A percentile compares a stretch with the other conserved stretches of the same genome.
Evolutionary conservation across 2,113 vertebrate genomes (phyloP).

Genomic region (Ophthalmolycus amberensis): DNA sequence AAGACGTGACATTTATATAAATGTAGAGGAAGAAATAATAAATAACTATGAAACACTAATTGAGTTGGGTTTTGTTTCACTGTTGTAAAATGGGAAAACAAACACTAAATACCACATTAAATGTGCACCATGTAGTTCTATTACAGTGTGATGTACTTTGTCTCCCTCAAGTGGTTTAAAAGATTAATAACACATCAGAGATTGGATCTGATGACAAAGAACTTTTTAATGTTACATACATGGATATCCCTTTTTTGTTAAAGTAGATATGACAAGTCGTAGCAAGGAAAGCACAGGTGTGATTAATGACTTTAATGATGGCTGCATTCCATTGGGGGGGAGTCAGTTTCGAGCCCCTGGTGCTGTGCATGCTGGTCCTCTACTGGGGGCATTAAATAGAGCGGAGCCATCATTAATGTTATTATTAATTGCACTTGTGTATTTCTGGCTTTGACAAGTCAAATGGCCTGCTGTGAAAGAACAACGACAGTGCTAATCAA

Average conservation of each 20-base stretch:
- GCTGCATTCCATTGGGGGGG: slow-evolving; percentile 6
- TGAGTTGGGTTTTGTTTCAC: neutral
- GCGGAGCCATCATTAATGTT: neutral
- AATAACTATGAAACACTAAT: neutral
- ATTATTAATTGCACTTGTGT: neutral
- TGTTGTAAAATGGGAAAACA: neutral
- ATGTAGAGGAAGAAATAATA: neutral
- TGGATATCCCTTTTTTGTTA: neutral
- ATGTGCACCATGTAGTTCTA: neutral
- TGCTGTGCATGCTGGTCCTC: neutral
- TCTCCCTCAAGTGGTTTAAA: slow-evolving; percentile 71
- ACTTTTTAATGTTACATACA: neutral
- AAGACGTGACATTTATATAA: no score
- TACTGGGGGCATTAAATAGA: neutral
- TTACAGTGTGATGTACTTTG: slow-evolving; percentile 63
- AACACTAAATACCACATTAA: neutral
- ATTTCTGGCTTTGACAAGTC: neutral
- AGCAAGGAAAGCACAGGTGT: neutral
- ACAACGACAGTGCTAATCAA: neutral
- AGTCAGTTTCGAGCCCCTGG: neutral
- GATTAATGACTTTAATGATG: neutral
- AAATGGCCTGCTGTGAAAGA: neutral
- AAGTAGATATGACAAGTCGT: neutral
- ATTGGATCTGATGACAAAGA: neutral
- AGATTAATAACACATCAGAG: neutral